Conservation (phyloP, 2,797 vertebrate genomes). For the Bryconaethiops microstoma region DNA sequence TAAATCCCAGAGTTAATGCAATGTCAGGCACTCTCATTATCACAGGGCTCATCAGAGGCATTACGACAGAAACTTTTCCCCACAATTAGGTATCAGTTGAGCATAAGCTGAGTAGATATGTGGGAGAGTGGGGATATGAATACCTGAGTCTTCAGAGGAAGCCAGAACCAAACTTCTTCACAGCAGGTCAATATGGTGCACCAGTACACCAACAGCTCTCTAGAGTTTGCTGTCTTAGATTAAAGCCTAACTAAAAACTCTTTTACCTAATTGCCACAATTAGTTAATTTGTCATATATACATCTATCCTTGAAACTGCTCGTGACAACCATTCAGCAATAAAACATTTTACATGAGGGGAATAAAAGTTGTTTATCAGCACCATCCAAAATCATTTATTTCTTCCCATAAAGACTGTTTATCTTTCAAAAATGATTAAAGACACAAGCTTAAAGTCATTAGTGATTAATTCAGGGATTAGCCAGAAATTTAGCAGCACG, state of each 20-base stretch:
- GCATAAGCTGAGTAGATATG: constrained; percentile 16
- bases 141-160: neutral
- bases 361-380: constrained; percentile 20
- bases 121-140: neutral
- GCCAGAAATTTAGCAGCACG: neutral
- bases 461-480: constrained; percentile 8
- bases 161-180: neutral
- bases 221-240: neutral
- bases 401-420: constrained; percentile 3
- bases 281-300: constrained; percentile 51
- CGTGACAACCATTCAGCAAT: constrained; percentile 5
- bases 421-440: neutral
- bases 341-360: constrained; percentile 21
- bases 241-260: constrained; percentile 26
- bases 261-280: constrained; percentile 45
- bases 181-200: constrained; percentile 26
- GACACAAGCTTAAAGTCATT: constrained; percentile 16
- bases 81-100: constrained; percentile 56
- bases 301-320: constrained; percentile 31
- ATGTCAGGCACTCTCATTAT: constrained; percentile 59
- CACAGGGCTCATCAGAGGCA: constrained; percentile 51
- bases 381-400: constrained; percentile 8
- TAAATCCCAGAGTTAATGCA: constrained; percentile 73
- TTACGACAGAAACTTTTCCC: constrained; percentile 47
- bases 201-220: constrained; percentile 3